Conservation (phyloP, 2,113 vertebrate species). For the Thymallus thymallus region DNA sequence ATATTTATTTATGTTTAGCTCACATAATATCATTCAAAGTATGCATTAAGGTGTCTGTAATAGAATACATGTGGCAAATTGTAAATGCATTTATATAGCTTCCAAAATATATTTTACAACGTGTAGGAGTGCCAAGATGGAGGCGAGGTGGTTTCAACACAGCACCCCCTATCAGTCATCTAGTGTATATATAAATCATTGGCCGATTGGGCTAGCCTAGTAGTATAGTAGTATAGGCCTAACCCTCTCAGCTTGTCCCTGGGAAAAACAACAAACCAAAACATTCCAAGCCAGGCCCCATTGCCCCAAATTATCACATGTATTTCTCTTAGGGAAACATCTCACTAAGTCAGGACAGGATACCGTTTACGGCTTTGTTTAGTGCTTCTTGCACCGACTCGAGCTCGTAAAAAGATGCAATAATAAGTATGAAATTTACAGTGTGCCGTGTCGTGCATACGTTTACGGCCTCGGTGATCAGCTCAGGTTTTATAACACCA, state of each 20-base stretch:
- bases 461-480: constrained; percentile 30
- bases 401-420: constrained; percentile 47
- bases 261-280: constrained; percentile 18
- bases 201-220: no score
- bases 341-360: constrained; percentile 48
- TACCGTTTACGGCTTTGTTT: constrained; percentile 51
- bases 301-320: constrained; percentile 11
- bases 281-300: constrained; percentile 31
- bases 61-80: no score
- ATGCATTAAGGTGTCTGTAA: no score
- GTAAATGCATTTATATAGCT: no score
- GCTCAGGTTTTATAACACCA: constrained; percentile 26
- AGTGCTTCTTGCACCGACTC: constrained; percentile 27
- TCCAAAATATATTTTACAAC: no score
- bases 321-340: constrained; percentile 26
- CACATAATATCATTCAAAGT: no score
- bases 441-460: constrained; percentile 30
- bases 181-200: no score
- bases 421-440: constrained; percentile 29
- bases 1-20: no score
- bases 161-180: no score
- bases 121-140: no score
- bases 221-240: no score
- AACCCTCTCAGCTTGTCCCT: not conserved
- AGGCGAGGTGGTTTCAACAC: no score